phyloP scores from a whole-genome alignment of 2,888 invertebrate genomes.

The Trachelus troglodyta region DNA sequence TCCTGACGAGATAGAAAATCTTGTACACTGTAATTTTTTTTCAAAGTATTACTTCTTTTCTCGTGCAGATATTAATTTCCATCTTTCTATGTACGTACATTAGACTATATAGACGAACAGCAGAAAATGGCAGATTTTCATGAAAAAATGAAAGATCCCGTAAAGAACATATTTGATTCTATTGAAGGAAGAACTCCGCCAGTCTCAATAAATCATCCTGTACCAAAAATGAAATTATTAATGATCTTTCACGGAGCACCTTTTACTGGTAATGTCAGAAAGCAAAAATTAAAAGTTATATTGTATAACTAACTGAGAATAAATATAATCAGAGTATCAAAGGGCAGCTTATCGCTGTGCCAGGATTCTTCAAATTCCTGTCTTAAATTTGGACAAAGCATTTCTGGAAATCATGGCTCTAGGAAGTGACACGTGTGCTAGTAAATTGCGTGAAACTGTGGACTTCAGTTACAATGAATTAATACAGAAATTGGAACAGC shows the following conservation, averaged over 20 bases:
- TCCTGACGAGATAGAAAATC: conserved; percentile 36
- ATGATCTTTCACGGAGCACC: conserved; percentile 68
- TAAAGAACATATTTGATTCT: conserved; percentile 42
- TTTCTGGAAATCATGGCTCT: conserved; percentile 44
- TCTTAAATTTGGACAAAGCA: conserved; percentile 42
- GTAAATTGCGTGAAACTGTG: conserved; percentile 41
- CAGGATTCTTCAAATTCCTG: conserved; percentile 38
- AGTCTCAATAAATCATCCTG: conserved; percentile 18
- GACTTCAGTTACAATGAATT: conserved; percentile 41
- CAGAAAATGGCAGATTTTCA: conserved; percentile 36
- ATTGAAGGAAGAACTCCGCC: conserved; percentile 14
- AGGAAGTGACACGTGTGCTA: conserved; percentile 30
- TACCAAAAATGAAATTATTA: conserved; percentile 52
- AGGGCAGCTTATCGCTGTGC: conserved; percentile 67
- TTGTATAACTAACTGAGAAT: background rate
- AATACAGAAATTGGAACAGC: conserved; percentile 7
- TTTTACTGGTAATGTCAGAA: conserved; percentile 54
- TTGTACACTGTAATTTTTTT: conserved; percentile 39
- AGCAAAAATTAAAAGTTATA: background rate
- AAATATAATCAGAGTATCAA: conserved; percentile 64
- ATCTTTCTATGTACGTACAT: conserved; percentile 3
- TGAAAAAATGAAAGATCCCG: conserved; percentile 49
- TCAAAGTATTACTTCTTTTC: background rate
- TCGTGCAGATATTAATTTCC: background rate
- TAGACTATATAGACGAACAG: conserved; percentile 47